Percentiles rank a stretch among this genome's conserved stretches.
Conservation (phyloP, 2,888 invertebrate genomes). For the Diplazon laetatorius region DNA sequence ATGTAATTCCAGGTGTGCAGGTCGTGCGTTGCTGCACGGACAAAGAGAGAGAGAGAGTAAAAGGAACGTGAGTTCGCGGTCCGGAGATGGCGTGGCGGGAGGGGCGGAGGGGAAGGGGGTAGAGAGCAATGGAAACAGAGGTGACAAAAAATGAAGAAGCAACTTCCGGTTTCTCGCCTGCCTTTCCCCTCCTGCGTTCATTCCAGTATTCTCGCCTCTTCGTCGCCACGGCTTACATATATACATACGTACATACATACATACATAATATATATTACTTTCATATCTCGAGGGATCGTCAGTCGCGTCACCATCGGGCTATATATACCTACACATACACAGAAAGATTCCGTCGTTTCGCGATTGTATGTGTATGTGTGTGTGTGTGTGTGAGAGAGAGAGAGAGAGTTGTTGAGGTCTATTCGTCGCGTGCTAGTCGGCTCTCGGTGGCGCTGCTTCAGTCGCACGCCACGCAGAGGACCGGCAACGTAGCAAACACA, state of each 20-base stretch:
- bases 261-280: conserved; percentile 45
- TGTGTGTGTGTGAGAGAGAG: background rate
- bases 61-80: too few species aligned
- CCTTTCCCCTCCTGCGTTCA: background rate
- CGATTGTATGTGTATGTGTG: too few species aligned
- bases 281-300: conserved; percentile 35
- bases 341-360: too few species aligned
- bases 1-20: conserved; percentile 46
- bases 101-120: background rate
- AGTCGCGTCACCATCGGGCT: conserved; percentile 12
- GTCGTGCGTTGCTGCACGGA: background rate
- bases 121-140: conserved; percentile 25
- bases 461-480: conserved; percentile 24
- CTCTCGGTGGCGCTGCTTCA: conserved; percentile 7
- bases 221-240: conserved; percentile 1
- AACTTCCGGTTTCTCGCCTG: conserved; percentile 49
- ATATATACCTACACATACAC: background rate
- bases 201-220: background rate
- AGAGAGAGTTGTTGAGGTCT: conserved; percentile 16
- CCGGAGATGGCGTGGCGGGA: background rate
- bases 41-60: background rate
- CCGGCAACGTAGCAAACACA: background rate
- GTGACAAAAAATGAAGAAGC: conserved; percentile 56
- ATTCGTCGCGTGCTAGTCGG: conserved; percentile 30
- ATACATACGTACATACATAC: too few species aligned